Conservation (phyloP, 2,888 invertebrate species). For the Cyclophora albipunctata region DNA sequence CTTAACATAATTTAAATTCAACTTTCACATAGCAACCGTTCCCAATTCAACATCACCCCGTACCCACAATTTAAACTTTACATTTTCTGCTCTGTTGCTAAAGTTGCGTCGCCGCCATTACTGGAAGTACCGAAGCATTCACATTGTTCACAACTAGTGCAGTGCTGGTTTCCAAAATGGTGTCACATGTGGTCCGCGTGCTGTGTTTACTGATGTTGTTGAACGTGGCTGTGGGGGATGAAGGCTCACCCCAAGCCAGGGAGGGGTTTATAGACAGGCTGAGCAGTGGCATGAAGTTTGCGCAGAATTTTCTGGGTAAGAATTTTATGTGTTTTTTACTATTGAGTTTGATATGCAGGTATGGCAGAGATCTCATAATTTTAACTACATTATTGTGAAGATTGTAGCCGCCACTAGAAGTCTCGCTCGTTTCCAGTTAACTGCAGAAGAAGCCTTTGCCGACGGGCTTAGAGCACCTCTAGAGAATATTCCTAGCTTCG, state of each 20-base stretch:
- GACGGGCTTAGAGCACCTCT: too few species aligned
- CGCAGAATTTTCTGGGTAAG: slow-evolving; percentile 61
- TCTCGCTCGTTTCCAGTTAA: too few species aligned
- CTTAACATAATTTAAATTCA: too few species aligned
- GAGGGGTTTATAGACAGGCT: slow-evolving; percentile 54
- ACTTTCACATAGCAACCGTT: too few species aligned
- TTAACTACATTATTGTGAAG: too few species aligned
- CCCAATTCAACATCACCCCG: slow-evolving; percentile 33
- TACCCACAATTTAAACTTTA: slow-evolving; percentile 33
- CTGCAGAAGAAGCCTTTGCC: too few species aligned
- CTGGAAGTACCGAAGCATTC: slow-evolving; percentile 41
- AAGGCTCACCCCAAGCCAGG: slow-evolving; percentile 12
- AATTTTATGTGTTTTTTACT: slow-evolving; percentile 7
- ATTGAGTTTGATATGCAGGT: not conserved
- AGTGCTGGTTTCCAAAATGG: slow-evolving; percentile 47
- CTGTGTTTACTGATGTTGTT: slow-evolving; percentile 22
- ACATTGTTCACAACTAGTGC: slow-evolving; percentile 36
- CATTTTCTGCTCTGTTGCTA: slow-evolving; percentile 51
- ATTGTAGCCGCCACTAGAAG: too few species aligned
- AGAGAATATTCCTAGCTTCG: too few species aligned
- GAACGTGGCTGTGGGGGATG: too few species aligned
- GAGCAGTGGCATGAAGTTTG: slow-evolving; percentile 60
- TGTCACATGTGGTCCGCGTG: slow-evolving; percentile 38
- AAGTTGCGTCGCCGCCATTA: slow-evolving; percentile 51
- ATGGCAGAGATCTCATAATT: too few species aligned